These are phyloP conservation scores for Ploceus nigricollis DNA, from an alignment of 2,113 vertebrate species.

Conservation along the genomic window DNA sequence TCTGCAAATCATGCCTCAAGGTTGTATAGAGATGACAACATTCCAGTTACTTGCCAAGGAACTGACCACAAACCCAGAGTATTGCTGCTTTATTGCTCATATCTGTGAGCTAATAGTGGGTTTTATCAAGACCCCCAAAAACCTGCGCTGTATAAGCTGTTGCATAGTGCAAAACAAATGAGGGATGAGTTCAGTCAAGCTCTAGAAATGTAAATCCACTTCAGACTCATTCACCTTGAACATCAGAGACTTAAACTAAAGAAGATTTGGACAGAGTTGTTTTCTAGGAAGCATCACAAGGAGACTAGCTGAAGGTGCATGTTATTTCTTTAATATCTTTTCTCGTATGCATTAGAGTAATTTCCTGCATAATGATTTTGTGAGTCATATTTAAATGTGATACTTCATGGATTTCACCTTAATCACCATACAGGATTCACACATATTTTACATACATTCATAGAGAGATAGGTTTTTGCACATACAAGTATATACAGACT, in stretches of 20 bases:
- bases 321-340: not conserved
- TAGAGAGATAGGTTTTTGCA: not conserved
- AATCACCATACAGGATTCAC: not conserved
- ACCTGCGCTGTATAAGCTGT: not conserved
- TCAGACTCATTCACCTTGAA: not conserved
- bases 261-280: not conserved
- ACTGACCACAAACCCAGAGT: not conserved
- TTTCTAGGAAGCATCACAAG: not conserved
- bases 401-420: not conserved
- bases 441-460: not conserved
- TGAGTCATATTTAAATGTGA: not conserved
- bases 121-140: not conserved
- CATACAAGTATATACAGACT: not conserved
- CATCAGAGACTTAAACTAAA: not conserved
- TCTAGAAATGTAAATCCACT: not conserved
- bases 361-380: not conserved
- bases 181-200: not conserved
- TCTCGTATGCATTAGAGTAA: not conserved
- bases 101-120: not conserved
- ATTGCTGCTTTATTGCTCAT: not conserved
- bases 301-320: not conserved
- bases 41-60: not conserved
- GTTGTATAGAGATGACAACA: not conserved
- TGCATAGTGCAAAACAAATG: not conserved
- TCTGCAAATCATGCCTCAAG: not conserved